phyloP scores from a whole-genome alignment of 2,113 vertebrate species.

The Cryptotis parvus region DNA sequence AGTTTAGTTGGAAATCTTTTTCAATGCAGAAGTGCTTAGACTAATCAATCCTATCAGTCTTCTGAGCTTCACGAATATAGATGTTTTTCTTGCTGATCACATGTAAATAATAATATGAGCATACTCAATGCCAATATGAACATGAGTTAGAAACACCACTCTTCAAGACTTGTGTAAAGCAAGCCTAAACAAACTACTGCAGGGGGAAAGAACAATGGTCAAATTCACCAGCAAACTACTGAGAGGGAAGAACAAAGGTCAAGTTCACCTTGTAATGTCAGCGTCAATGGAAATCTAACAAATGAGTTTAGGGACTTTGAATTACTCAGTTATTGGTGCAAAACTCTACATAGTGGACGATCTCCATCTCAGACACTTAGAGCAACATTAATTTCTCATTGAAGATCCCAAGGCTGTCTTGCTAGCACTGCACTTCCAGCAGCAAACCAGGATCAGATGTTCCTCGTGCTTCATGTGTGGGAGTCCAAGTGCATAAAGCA shows the following conservation, averaged over 20 bases:
- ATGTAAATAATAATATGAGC: neutral
- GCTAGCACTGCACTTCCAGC: neutral
- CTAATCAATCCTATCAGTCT: neutral
- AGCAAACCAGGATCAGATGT: neutral
- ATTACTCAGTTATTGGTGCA: neutral
- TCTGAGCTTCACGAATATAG: neutral
- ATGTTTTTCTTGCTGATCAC: neutral
- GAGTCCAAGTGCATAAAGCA: neutral
- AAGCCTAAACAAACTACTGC: neutral
- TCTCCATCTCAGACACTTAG: neutral
- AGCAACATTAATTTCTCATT: neutral
- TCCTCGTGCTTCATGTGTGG: neutral
- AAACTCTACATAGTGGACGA: neutral
- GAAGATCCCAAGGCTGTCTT: neutral
- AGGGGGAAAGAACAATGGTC: neutral
- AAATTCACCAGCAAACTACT: too few species aligned
- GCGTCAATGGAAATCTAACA: slow-evolving; percentile 34
- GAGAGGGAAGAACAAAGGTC: neutral
- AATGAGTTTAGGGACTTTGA: neutral
- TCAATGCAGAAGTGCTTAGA: slow-evolving; percentile 15
- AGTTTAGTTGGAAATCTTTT: slow-evolving; percentile 21
- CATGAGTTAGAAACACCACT: neutral
- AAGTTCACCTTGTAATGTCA: too few species aligned
- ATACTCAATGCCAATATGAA: neutral
- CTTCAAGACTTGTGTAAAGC: neutral